These are phyloP conservation scores for Dynastes maya DNA, from an alignment of 2,888 invertebrate species.

Conservation along the genomic window DNA sequence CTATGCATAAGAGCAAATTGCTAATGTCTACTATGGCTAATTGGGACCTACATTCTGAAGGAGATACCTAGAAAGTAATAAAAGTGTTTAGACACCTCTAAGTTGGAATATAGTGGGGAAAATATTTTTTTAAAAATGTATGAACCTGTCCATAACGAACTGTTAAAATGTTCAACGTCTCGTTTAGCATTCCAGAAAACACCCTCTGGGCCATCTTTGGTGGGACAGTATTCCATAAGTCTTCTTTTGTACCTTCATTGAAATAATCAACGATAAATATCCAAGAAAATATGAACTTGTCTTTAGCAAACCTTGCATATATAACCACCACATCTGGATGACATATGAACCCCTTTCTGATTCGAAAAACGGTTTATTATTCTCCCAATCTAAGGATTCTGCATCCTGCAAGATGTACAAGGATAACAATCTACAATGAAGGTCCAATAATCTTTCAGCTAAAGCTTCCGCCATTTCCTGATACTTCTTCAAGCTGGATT, in stretches of 20 bases:
- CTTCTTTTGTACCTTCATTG: constrained; percentile 79
- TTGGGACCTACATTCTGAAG: constrained; percentile 74
- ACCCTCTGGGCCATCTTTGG: constrained; percentile 90
- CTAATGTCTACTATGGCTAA: constrained; percentile 82
- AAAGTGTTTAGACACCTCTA: no score
- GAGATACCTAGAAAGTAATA: constrained; percentile 74
- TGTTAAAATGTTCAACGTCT: constrained; percentile 85
- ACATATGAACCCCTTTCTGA: constrained; percentile 86
- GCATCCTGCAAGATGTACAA: constrained; percentile 88
- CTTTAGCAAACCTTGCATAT: constrained; percentile 78
- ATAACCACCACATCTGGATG: constrained; percentile 92
- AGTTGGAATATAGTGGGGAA: no score
- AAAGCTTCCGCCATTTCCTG: constrained; percentile 89
- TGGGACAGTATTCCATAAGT: constrained; percentile 91
- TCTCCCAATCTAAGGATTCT: constrained; percentile 84
- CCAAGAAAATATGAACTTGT: background rate
- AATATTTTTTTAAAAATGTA: background rate
- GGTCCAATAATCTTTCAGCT: constrained; percentile 85
- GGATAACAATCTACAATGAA: constrained; percentile 84
- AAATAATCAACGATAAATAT: background rate
- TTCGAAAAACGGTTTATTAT: constrained; percentile 77
- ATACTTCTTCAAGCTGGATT: constrained; percentile 80
- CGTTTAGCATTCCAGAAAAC: constrained; percentile 89
- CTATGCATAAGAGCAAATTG: constrained; percentile 84
- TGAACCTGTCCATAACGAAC: constrained; percentile 85